These are phyloP conservation scores for Colaptes auratus DNA, from an alignment of 2,113 vertebrate species.

Conservation along the genomic window DNA sequence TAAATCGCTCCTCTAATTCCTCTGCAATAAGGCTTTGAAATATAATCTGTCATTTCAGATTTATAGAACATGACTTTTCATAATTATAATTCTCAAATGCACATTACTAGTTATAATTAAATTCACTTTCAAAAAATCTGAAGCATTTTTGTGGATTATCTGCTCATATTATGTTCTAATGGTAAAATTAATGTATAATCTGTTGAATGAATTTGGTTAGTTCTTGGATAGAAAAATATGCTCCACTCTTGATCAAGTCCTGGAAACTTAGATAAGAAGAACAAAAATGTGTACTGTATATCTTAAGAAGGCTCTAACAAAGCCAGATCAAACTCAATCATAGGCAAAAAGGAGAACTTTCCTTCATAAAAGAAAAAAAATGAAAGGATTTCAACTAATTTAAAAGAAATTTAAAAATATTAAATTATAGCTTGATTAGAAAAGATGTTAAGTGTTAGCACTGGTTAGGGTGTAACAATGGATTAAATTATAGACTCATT, in stretches of 20 bases:
- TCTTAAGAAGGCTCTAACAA: conserved; percentile 47
- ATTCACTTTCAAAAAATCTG: conserved; percentile 80
- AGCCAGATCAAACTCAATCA: conserved; percentile 52
- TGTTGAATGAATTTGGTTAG: conserved; percentile 72
- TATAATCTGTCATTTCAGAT: conserved; percentile 82
- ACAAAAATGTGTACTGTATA: conserved; percentile 47
- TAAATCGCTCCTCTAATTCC: conserved; percentile 80
- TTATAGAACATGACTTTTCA: conserved; percentile 78
- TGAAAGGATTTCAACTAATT: conserved; percentile 35
- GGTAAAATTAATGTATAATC: conserved; percentile 78
- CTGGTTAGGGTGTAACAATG: conserved; percentile 28
- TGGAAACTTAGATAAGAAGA: conserved; percentile 65
- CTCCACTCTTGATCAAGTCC: conserved; percentile 64
- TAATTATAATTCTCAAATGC: conserved; percentile 79
- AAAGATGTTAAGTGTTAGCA: conserved; percentile 56
- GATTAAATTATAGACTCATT: conserved; percentile 64
- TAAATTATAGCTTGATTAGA: conserved; percentile 56
- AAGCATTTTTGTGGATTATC: conserved; percentile 77
- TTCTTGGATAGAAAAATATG: conserved; percentile 62
- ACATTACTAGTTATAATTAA: conserved; percentile 80
- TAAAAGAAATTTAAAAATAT: conserved; percentile 49
- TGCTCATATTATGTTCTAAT: conserved; percentile 67
- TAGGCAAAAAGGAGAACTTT: conserved; percentile 25
- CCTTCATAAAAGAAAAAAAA: conserved; percentile 32
- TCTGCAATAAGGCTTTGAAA: conserved; percentile 81